These are phyloP conservation scores for Acarapis woodi DNA, from an alignment of 1,140 invertebrate genomes.

Conservation along the genomic window DNA sequence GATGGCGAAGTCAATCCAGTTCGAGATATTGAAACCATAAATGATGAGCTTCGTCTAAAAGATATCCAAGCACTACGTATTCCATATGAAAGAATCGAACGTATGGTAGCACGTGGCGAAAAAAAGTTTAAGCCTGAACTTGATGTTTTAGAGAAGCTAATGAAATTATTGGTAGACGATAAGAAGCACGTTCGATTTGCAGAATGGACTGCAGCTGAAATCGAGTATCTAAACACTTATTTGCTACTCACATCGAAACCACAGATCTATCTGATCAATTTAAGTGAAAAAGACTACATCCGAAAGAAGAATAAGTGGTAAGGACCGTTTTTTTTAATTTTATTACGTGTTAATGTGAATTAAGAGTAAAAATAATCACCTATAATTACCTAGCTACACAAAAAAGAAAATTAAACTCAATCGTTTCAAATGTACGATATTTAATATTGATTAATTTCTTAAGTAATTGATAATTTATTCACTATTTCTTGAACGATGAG, in stretches of 20 bases:
- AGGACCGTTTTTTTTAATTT: no score
- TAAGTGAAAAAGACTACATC: conserved; percentile 93
- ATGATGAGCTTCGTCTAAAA: conserved; percentile 75
- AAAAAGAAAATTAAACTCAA: no score
- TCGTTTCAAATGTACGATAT: no score
- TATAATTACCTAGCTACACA: no score
- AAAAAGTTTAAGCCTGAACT: conserved; percentile 89
- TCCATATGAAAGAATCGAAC: conserved; percentile 58
- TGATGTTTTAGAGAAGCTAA: conserved; percentile 59
- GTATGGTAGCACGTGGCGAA: conserved; percentile 57
- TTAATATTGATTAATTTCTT: no score
- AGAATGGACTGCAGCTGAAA: conserved; percentile 76
- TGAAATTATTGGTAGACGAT: conserved; percentile 48
- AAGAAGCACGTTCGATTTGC: conserved; percentile 74
- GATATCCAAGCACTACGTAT: conserved; percentile 56
- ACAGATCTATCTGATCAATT: conserved; percentile 82
- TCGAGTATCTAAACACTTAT: conserved; percentile 86
- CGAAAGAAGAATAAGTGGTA: conserved; percentile 96
- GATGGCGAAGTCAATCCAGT: conserved; percentile 95
- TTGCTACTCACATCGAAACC: conserved; percentile 95
- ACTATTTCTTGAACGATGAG: no score
- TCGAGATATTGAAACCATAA: conserved; percentile 82
- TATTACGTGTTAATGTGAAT: no score
- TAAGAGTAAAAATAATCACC: no score
- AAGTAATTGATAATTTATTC: no score